Evolutionary conservation across 2,797 vertebrate genomes (phyloP).

Genomic region (Melopsittacus undulatus): DNA sequence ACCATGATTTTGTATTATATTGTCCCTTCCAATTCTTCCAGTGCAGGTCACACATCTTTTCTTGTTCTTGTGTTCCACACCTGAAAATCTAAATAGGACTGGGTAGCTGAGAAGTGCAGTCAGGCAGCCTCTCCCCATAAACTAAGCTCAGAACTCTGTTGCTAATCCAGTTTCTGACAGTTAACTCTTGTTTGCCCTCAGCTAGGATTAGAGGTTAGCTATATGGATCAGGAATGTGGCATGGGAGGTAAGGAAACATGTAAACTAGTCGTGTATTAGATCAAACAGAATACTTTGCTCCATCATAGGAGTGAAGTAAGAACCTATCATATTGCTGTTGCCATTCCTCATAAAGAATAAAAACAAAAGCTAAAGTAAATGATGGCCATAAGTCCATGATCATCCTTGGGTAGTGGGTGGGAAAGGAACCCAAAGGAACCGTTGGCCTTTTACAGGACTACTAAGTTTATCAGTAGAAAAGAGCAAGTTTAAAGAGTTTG

Average conservation of each 20-base stretch:
- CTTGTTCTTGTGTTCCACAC: background rate
- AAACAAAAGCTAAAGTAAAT: background rate
- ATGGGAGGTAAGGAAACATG: background rate
- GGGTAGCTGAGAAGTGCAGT: background rate
- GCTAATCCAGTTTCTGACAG: background rate
- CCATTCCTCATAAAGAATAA: background rate
- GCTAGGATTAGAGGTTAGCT: background rate
- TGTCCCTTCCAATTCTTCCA: background rate
- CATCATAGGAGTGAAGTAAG: background rate
- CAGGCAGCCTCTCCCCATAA: background rate
- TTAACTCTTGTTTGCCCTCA: background rate
- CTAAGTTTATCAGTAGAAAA: background rate
- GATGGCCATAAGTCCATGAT: background rate
- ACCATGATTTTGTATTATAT: background rate
- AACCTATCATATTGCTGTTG: background rate
- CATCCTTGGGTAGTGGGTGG: fast-evolving
- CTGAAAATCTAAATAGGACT: background rate
- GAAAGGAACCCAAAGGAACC: background rate
- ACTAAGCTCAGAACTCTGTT: background rate
- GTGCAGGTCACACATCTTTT: background rate
- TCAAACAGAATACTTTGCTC: background rate
- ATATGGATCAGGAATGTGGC: background rate
- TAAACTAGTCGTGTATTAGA: background rate
- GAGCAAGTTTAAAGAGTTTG: background rate
- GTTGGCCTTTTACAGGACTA: background rate